A percentile compares a stretch with the other conserved stretches of the same genome.
Conservation (phyloP, 2,888 invertebrate species). For the Zelleria hepariella region DNA sequence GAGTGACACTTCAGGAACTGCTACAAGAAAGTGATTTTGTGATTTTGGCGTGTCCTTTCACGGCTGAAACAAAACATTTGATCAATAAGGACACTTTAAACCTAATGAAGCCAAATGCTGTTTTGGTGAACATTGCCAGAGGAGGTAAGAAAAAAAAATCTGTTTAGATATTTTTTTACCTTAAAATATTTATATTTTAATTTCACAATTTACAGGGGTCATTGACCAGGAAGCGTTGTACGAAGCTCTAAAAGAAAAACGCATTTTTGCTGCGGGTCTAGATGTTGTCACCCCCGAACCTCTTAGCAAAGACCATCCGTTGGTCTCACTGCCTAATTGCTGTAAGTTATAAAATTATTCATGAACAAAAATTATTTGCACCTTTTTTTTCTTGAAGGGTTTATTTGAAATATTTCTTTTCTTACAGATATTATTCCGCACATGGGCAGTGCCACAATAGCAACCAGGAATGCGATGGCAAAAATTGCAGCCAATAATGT, state of each 20-base stretch:
- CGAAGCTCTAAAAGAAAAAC: constrained; percentile 77
- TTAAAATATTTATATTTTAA: background rate
- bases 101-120: constrained; percentile 82
- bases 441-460: constrained; percentile 84
- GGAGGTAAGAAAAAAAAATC: constrained; percentile 63
- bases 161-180: background rate
- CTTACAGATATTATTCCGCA: constrained; percentile 85
- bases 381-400: background rate
- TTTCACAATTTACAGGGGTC: constrained; percentile 49
- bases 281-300: constrained; percentile 95
- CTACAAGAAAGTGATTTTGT: constrained; percentile 82
- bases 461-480: constrained; percentile 84
- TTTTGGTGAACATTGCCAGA: constrained; percentile 83
- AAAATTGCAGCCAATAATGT: constrained; percentile 83
- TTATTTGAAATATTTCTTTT: background rate
- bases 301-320: constrained; percentile 79
- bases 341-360: constrained; percentile 65
- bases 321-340: constrained; percentile 83
- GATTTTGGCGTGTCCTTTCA: constrained; percentile 78
- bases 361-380: too few relatives aligned
- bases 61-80: constrained; percentile 76
- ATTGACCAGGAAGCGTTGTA: constrained; percentile 85
- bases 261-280: constrained; percentile 89
- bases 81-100: constrained; percentile 78
- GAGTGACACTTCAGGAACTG: constrained; percentile 77